phyloP scores from a whole-genome alignment of 2,113 vertebrate genomes.

The Philantomba maxwellii region DNA sequence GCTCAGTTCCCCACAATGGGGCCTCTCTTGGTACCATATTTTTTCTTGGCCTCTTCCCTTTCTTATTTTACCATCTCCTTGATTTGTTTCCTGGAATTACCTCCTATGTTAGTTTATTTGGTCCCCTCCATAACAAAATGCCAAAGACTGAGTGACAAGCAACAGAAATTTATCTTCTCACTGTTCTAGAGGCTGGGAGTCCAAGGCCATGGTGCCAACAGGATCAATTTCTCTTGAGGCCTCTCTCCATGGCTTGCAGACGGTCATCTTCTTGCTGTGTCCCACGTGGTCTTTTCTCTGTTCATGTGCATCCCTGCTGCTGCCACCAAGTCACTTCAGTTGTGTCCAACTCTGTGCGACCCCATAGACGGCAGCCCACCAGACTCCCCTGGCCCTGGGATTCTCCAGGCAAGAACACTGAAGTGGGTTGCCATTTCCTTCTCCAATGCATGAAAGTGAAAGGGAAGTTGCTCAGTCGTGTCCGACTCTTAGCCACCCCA shows the following conservation, averaged over 20 bases:
- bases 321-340: too few species aligned
- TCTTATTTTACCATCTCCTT: background rate
- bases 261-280: background rate
- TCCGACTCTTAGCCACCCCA: rapidly evolving
- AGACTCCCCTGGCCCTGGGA: too few species aligned
- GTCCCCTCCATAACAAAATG: background rate
- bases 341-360: too few species aligned
- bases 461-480: too few species aligned
- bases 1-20: background rate
- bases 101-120: background rate
- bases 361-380: too few species aligned
- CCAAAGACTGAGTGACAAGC: background rate
- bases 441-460: too few species aligned
- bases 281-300: background rate
- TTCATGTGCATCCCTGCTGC: background rate
- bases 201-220: background rate
- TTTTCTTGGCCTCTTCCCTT: background rate
- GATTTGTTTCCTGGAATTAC: background rate
- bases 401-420: too few species aligned
- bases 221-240: background rate
- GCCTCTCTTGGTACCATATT: background rate
- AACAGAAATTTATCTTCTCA: background rate
- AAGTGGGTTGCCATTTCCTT: too few species aligned
- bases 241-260: background rate
- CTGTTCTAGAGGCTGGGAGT: background rate